Evolutionary conservation across 2,113 vertebrate genomes (phyloP).

Genomic region (Rafetus swinhoei): DNA sequence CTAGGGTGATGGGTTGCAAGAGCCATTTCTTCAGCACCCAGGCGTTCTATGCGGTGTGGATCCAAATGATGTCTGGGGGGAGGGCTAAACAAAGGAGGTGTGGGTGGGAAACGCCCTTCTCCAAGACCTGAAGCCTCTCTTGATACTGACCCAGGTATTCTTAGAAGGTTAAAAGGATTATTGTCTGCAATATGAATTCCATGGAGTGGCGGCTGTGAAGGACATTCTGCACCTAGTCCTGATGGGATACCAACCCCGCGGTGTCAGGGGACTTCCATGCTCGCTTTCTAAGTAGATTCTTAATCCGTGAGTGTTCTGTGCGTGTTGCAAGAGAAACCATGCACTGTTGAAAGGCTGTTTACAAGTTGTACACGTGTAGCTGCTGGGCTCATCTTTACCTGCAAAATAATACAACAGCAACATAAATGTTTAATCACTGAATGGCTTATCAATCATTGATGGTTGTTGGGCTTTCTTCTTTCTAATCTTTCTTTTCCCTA

Average conservation of each 20-base stretch:
- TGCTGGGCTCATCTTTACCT: constrained; percentile 99
- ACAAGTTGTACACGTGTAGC: constrained; percentile 99
- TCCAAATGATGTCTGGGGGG: constrained; percentile 99
- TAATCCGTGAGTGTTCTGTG: constrained; percentile 99
- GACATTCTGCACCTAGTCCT: constrained; percentile 94
- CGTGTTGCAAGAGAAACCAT: constrained; percentile 99
- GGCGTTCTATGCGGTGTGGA: constrained; percentile 94
- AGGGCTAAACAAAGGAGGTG: constrained; percentile 98
- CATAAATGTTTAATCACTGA: constrained; percentile 74
- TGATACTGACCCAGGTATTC: constrained; percentile 96
- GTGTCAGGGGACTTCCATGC: constrained; percentile 97
- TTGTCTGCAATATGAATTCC: constrained; percentile 99
- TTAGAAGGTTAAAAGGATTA: constrained; percentile 99
- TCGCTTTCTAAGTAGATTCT: constrained; percentile 99
- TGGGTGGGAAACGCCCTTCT: constrained; percentile 95
- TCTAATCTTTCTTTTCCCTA: constrained; percentile 2
- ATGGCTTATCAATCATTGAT: constrained; percentile 2
- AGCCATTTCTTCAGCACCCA: constrained; percentile 99
- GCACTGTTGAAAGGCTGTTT: constrained; percentile 99
- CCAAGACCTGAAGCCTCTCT: constrained; percentile 91
- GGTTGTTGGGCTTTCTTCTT: not conserved
- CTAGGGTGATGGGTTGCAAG: constrained; percentile 99
- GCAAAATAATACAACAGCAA: constrained; percentile 85
- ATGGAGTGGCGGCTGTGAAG: constrained; percentile 96
- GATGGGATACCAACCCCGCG: constrained; percentile 97